These are phyloP conservation scores for Halocynthia roretzi DNA, from an alignment of 23 tunicate genomes.

Conservation along the genomic window DNA sequence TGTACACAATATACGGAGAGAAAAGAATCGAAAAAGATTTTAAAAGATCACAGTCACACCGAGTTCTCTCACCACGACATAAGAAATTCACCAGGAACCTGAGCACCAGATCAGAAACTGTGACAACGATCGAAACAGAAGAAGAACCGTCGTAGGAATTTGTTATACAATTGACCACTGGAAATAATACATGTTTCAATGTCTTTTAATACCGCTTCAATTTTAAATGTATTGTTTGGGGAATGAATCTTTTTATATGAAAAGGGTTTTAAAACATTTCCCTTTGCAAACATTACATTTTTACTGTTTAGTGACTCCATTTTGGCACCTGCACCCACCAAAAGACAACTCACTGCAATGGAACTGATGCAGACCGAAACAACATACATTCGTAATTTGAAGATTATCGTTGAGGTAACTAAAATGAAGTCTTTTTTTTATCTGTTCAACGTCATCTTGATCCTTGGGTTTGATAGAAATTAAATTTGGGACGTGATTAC, in stretches of 20 bases:
- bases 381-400: constrained; percentile 66
- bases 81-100: too few species aligned
- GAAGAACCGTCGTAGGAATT: too few species aligned
- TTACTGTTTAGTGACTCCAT: constrained; percentile 15
- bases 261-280: too few species aligned
- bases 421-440: background rate
- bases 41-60: background rate
- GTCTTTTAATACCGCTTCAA: too few species aligned
- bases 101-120: too few species aligned
- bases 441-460: background rate
- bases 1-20: constrained; percentile 5
- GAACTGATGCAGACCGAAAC: constrained; percentile 93
- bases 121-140: too few species aligned
- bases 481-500: too few species aligned
- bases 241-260: too few species aligned
- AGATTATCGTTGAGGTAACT: constrained; percentile 60
- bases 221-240: too few species aligned
- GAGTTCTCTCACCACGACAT: background rate
- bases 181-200: too few species aligned
- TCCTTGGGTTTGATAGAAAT: background rate
- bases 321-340: constrained; percentile 6
- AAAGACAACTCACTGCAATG: constrained; percentile 64
- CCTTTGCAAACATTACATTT: too few species aligned
- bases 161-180: too few species aligned
- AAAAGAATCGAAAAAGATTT: background rate